Conservation (phyloP, 2,797 vertebrate species). For the Acanthurus leucopareius region DNA sequence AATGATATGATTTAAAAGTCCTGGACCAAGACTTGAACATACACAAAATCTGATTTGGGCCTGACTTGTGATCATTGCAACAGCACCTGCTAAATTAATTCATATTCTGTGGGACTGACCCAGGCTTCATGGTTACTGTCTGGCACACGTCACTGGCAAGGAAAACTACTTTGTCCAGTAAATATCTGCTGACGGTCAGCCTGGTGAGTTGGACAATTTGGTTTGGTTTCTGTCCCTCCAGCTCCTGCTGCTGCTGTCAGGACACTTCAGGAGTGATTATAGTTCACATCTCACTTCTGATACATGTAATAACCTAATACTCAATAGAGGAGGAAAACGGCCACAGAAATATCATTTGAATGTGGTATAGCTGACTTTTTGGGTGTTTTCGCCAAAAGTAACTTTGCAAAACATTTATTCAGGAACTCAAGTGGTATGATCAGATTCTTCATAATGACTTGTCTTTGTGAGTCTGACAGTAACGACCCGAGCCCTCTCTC, state of each 20-base stretch:
- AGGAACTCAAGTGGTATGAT: constrained; percentile 28
- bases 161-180: neutral
- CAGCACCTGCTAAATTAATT: too few relatives aligned
- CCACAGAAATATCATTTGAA: constrained; percentile 54
- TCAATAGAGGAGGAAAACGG: too few relatives aligned
- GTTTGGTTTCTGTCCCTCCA: neutral
- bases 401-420: constrained; percentile 26
- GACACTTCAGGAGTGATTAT: too few relatives aligned
- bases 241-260: neutral
- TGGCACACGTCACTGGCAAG: too few relatives aligned
- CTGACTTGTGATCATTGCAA: neutral
- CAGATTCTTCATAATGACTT: constrained; percentile 40
- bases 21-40: neutral
- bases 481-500: constrained; percentile 21
- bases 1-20: neutral
- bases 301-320: too few relatives aligned
- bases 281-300: too few relatives aligned
- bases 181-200: neutral
- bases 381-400: constrained; percentile 38
- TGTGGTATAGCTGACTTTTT: neutral
- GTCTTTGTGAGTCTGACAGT: constrained; percentile 33
- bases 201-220: neutral
- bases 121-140: too few relatives aligned
- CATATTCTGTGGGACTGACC: too few relatives aligned
- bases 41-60: neutral